A percentile compares a stretch with the other conserved stretches of the same genome.
These are phyloP conservation scores for Parnassius mnemosyne DNA, from an alignment of 2,888 invertebrate species.

Conservation along the genomic window DNA sequence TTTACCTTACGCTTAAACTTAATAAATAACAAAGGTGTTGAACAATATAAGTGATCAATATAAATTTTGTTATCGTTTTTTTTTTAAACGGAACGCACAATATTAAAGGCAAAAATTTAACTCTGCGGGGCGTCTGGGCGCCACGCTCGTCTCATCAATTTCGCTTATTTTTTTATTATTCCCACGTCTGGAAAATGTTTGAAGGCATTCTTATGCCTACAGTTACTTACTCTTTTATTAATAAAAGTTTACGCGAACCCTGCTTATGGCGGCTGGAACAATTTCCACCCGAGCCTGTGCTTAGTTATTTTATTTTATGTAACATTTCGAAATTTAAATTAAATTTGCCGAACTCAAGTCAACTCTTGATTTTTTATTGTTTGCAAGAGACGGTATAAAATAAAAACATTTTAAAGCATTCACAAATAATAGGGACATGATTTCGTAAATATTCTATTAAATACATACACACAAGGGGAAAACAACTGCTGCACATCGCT, in stretches of 20 bases:
- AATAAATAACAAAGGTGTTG: too few species aligned
- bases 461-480: too few species aligned
- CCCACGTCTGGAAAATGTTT: conserved; percentile 54
- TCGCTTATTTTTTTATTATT: conserved; percentile 63
- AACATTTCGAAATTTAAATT: conserved; percentile 37
- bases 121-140: conserved; percentile 27
- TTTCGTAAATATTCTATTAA: too few species aligned
- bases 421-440: too few species aligned
- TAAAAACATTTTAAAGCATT: too few species aligned
- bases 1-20: too few species aligned
- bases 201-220: conserved; percentile 50
- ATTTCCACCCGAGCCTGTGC: conserved; percentile 36
- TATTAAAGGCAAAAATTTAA: conserved; percentile 24
- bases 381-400: too few species aligned
- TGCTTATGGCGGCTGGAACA: conserved; percentile 39
- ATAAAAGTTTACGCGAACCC: conserved; percentile 61
- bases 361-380: too few species aligned
- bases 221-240: conserved; percentile 69
- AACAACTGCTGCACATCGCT: too few species aligned
- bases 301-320: conserved; percentile 44
- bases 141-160: conserved; percentile 58
- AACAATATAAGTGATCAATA: too few species aligned
- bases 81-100: conserved; percentile 10
- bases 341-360: too few species aligned
- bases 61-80: neutral